Evolutionary conservation across 2,797 vertebrate genomes (phyloP).

Genomic region (Lerista edwardsae): DNA sequence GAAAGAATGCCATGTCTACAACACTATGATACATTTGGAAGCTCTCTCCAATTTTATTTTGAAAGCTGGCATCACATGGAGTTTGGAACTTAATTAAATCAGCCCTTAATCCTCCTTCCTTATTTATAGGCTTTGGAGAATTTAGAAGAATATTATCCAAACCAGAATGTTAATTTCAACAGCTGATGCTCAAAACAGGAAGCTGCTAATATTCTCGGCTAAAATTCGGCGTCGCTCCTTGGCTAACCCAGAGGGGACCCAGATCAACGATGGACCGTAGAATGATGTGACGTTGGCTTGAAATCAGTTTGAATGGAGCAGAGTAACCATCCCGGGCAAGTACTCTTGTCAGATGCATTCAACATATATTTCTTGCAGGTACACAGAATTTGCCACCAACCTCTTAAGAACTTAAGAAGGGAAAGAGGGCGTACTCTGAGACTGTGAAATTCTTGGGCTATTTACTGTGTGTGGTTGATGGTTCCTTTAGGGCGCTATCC

Average conservation of each 20-base stretch:
- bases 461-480: background rate
- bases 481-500: no score
- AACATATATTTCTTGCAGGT: background rate
- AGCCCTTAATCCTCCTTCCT: conserved; percentile 54
- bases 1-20: conserved; percentile 51
- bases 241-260: background rate
- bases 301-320: background rate
- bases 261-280: background rate
- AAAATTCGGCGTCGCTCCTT: conserved; percentile 6
- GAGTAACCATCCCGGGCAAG: no score
- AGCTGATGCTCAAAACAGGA: conserved; percentile 56
- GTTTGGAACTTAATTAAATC: conserved; percentile 66
- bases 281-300: background rate
- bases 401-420: background rate
- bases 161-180: conserved; percentile 50
- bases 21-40: conserved; percentile 56
- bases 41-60: conserved; percentile 51
- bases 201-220: no score
- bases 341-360: background rate
- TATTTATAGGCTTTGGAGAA: conserved; percentile 59
- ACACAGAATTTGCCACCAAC: background rate
- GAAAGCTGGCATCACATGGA: conserved; percentile 49
- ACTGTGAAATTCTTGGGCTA: background rate
- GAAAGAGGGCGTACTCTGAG: no score
- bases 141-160: conserved; percentile 52